Evolutionary conservation across 2,113 vertebrate genomes (phyloP).

Genomic region (Amphiprion percula): DNA sequence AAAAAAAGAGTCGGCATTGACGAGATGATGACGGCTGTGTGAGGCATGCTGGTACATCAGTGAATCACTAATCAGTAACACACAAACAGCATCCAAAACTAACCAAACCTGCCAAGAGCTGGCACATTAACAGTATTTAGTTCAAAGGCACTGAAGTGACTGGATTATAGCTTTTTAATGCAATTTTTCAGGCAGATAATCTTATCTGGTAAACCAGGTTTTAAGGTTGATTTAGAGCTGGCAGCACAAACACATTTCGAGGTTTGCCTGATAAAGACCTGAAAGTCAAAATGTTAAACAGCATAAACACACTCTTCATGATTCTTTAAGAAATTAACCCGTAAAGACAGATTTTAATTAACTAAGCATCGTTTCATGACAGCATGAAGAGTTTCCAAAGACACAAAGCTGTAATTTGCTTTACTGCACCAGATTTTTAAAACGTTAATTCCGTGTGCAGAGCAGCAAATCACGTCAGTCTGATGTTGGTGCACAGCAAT

Average conservation of each 20-base stretch:
- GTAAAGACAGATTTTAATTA: no score
- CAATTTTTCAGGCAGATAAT: background rate
- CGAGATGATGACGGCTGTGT: background rate
- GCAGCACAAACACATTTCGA: no score
- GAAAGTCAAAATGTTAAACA: background rate
- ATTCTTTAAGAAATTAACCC: background rate
- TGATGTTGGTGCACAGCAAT: background rate
- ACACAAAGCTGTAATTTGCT: no score
- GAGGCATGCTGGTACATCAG: conserved; percentile 41
- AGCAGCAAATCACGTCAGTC: background rate
- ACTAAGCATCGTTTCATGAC: no score
- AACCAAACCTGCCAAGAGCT: conserved; percentile 37
- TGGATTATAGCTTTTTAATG: no score
- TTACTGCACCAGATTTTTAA: no score
- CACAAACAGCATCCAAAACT: background rate
- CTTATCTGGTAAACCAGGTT: background rate
- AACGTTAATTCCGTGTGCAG: background rate
- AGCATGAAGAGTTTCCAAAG: no score
- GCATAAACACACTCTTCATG: background rate
- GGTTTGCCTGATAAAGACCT: background rate
- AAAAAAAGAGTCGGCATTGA: background rate
- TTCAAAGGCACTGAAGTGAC: conserved; percentile 18
- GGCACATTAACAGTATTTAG: background rate
- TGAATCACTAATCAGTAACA: background rate
- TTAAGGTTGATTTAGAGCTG: background rate